Evolutionary conservation across 2,888 invertebrate species (phyloP).

Genomic region (Augochlorella aurata): DNA sequence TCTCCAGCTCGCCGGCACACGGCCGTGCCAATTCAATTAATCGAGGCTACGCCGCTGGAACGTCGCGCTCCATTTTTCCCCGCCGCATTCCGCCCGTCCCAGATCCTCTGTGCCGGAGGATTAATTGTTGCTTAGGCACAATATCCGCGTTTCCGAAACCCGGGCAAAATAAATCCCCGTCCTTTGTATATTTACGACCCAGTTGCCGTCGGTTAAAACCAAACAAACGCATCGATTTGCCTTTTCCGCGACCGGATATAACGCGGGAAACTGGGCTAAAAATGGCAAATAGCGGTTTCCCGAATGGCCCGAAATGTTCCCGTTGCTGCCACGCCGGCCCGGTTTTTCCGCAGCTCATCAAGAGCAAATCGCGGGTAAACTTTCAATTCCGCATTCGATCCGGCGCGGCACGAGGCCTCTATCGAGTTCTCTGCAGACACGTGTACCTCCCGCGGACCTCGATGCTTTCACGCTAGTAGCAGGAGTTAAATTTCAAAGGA

Average conservation of each 20-base stretch:
- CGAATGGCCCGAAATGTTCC: not conserved
- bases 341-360: slow-evolving; percentile 15
- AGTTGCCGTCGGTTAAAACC: not conserved
- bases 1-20: no score
- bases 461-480: slow-evolving; percentile 48
- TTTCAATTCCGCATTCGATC: slow-evolving; percentile 48
- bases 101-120: no score
- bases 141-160: not conserved
- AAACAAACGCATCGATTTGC: slow-evolving; percentile 11
- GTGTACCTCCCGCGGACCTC: slow-evolving; percentile 9
- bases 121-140: no score
- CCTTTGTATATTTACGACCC: slow-evolving; percentile 4
- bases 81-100: no score
- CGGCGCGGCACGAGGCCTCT: not conserved
- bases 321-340: not conserved
- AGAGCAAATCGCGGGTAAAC: slow-evolving; percentile 40
- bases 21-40: not conserved
- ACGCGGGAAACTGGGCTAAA: not conserved
- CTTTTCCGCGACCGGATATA: not conserved
- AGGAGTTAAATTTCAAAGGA: slow-evolving; percentile 69
- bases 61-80: no score
- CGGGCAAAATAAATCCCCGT: not conserved
- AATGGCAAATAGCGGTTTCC: not conserved
- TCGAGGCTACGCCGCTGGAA: no score
- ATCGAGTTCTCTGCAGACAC: slow-evolving; percentile 18